phyloP scores from a whole-genome alignment of 2,888 invertebrate species.

The Hoplodrina blanda region DNA sequence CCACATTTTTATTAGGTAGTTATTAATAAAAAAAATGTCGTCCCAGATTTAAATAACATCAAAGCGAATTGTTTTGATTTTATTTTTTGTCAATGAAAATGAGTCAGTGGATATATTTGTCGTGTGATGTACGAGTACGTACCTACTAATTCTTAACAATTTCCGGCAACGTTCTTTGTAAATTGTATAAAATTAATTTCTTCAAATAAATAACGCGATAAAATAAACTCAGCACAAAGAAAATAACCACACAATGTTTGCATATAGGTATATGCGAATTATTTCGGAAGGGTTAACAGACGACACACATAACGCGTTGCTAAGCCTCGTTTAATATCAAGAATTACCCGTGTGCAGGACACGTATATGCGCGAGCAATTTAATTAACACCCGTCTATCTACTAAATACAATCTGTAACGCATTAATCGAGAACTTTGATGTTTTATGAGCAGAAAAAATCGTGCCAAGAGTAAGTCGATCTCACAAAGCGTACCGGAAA shows the following conservation, averaged over 20 bases:
- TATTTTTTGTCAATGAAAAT: conserved; percentile 14
- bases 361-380: conserved; percentile 25
- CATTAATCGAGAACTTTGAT: conserved; percentile 49
- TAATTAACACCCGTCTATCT: conserved; percentile 27
- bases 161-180: background rate
- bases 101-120: background rate
- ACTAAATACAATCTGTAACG: conserved; percentile 7
- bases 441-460: conserved; percentile 47
- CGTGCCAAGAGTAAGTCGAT: conserved; percentile 58
- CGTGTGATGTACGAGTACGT: background rate
- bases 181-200: background rate
- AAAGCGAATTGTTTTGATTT: conserved; percentile 28
- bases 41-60: conserved; percentile 28
- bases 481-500: conserved; percentile 9
- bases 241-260: conserved; percentile 5
- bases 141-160: conserved; percentile 6
- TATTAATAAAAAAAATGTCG: conserved; percentile 29
- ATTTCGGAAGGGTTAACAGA: background rate
- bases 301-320: background rate
- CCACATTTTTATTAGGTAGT: conserved; percentile 15
- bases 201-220: background rate
- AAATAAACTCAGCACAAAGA: background rate
- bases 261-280: conserved; percentile 9
- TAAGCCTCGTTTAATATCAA: conserved; percentile 19
- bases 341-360: conserved; percentile 7